These are phyloP conservation scores for Aviceda subcristata DNA, from an alignment of 2,113 vertebrate genomes.

Conservation along the genomic window DNA sequence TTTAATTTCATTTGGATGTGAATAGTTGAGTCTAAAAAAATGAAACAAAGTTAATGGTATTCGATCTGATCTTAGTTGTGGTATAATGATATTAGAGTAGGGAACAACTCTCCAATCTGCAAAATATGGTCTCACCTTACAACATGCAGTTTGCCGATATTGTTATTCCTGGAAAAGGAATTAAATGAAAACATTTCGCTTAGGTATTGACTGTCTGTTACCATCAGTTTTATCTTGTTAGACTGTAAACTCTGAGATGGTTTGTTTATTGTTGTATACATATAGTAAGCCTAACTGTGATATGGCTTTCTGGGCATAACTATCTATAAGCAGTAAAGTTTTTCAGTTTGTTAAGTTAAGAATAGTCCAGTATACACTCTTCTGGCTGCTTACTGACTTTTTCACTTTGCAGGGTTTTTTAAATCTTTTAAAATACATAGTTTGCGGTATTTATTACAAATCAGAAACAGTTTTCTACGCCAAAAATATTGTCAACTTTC, in stretches of 20 bases:
- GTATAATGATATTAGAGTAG: neutral
- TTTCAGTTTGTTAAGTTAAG: neutral
- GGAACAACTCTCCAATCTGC: neutral
- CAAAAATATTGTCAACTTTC: neutral
- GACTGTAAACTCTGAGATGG: neutral
- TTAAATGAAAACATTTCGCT: neutral
- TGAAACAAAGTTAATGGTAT: neutral
- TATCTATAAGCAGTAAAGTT: neutral
- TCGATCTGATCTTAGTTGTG: neutral
- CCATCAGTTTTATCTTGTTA: neutral
- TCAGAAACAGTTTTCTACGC: neutral
- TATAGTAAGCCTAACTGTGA: neutral
- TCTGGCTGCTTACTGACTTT: neutral
- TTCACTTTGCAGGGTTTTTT: neutral
- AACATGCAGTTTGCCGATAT: neutral
- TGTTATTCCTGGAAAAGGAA: neutral
- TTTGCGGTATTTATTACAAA: neutral
- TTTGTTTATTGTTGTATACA: neutral
- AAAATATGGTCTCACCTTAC: neutral
- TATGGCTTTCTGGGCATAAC: neutral
- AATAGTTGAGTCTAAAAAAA: neutral
- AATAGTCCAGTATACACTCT: neutral
- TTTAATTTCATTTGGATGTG: neutral
- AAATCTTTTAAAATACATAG: neutral
- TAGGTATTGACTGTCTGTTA: neutral